Conservation (phyloP, 2,888 invertebrate species). For the Rhamphomyia laevipes region DNA sequence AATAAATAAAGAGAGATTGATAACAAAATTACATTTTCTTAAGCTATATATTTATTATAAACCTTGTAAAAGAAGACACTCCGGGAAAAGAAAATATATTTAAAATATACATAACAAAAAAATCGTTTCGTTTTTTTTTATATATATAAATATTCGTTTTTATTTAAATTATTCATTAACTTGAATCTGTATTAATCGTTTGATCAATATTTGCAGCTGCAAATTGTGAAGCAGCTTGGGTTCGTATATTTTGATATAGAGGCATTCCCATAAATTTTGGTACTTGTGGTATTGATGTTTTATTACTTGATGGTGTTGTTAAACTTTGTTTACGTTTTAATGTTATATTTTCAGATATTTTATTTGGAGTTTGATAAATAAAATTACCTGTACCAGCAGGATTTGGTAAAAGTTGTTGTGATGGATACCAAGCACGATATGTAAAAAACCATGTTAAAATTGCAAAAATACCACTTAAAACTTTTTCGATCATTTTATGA, state of each 20-base stretch:
- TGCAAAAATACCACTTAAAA: slow-evolving; percentile 77
- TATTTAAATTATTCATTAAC: too few relatives aligned
- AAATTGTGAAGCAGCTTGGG: slow-evolving; percentile 10
- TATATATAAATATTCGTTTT: too few relatives aligned
- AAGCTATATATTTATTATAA: too few relatives aligned
- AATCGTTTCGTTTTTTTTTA: too few relatives aligned
- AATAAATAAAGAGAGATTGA: too few relatives aligned
- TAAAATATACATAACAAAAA: too few relatives aligned
- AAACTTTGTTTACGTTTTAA: slow-evolving; percentile 20
- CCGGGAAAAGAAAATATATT: too few relatives aligned
- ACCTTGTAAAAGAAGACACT: too few relatives aligned
- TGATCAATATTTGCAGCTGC: too few relatives aligned
- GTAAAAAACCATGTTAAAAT: slow-evolving; percentile 83
- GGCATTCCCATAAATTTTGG: slow-evolving; percentile 74
- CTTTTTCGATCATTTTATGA: slow-evolving; percentile 92
- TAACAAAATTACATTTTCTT: too few relatives aligned
- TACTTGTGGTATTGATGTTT: slow-evolving; percentile 18
- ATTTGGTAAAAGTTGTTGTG: slow-evolving; percentile 50
- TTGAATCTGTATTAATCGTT: too few relatives aligned
- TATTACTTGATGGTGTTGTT: neutral
- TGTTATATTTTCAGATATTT: slow-evolving; percentile 22
- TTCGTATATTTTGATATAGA: slow-evolving; percentile 40
- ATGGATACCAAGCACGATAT: slow-evolving; percentile 67
- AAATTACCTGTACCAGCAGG: slow-evolving; percentile 70
- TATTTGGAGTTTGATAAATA: slow-evolving; percentile 39